Evolutionary conservation across 2,888 invertebrate species (phyloP).

Genomic region (Epirrhoe tristata): DNA sequence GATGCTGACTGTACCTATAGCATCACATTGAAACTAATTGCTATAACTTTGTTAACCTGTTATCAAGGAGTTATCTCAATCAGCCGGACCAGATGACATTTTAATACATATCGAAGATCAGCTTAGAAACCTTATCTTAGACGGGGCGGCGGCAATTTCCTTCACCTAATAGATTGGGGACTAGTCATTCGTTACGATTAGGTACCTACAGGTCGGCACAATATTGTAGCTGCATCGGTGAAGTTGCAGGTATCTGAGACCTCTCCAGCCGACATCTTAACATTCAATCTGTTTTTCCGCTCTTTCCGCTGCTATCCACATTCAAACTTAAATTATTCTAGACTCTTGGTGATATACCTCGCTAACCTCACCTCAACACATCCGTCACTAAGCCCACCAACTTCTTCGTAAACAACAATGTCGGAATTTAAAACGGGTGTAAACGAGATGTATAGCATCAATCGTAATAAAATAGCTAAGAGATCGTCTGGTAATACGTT

Average conservation of each 20-base stretch:
- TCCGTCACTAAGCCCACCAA: too few relatives aligned
- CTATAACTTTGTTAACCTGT: slow-evolving; percentile 20
- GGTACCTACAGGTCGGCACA: slow-evolving; percentile 6
- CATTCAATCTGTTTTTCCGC: too few relatives aligned
- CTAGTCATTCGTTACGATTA: slow-evolving; percentile 64
- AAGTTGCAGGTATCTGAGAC: background rate
- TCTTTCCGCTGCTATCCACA: too few relatives aligned
- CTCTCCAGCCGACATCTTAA: too few relatives aligned
- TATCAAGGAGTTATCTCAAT: slow-evolving; percentile 35
- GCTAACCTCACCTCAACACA: too few relatives aligned
- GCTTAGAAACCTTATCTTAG: slow-evolving; percentile 70
- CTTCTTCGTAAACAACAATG: too few relatives aligned
- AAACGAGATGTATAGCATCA: too few relatives aligned
- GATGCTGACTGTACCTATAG: background rate
- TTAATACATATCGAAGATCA: slow-evolving; percentile 51
- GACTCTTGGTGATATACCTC: too few relatives aligned
- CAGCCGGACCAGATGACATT: slow-evolving; percentile 45
- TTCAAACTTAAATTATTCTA: too few relatives aligned
- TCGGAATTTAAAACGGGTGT: too few relatives aligned
- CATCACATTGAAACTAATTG: slow-evolving; percentile 5
- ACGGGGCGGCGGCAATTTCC: slow-evolving; percentile 80
- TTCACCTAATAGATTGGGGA: slow-evolving; percentile 74
- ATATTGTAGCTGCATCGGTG: background rate
- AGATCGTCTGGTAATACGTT: too few relatives aligned
- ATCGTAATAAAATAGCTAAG: too few relatives aligned